phyloP scores from a whole-genome alignment of 1,140 invertebrate genomes.

The Cydia fagiglandana region DNA sequence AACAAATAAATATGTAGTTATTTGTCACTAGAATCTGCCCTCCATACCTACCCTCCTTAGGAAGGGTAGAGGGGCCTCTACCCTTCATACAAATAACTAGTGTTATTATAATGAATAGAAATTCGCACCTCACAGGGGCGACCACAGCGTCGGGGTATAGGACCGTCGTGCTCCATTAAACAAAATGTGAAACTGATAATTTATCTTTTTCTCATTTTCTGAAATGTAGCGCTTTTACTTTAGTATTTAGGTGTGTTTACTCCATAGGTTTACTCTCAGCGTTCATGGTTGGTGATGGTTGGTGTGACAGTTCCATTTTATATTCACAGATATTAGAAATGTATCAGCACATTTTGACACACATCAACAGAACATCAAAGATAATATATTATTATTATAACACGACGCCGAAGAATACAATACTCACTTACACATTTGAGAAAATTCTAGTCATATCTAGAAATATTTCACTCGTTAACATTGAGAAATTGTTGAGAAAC shows the following conservation, averaged over 20 bases:
- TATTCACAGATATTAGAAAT: too few relatives aligned
- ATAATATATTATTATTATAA: too few relatives aligned
- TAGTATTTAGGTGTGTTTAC: too few relatives aligned
- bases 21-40: too few relatives aligned
- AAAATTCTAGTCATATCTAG: background rate
- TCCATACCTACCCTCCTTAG: too few relatives aligned
- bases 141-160: background rate
- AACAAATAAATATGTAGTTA: too few relatives aligned
- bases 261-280: background rate
- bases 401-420: too few relatives aligned
- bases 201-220: background rate
- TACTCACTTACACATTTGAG: background rate
- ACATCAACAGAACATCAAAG: background rate
- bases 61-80: too few relatives aligned
- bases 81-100: too few relatives aligned
- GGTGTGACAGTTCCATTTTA: background rate
- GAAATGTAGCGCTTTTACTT: background rate
- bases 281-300: background rate
- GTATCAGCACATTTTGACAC: background rate
- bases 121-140: background rate
- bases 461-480: background rate
- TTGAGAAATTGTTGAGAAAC: conserved; percentile 24
- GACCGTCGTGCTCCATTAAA: background rate
- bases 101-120: background rate
- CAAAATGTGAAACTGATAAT: background rate